phyloP scores from a whole-genome alignment of 1,140 invertebrate genomes.

The Diorhabda elongata region DNA sequence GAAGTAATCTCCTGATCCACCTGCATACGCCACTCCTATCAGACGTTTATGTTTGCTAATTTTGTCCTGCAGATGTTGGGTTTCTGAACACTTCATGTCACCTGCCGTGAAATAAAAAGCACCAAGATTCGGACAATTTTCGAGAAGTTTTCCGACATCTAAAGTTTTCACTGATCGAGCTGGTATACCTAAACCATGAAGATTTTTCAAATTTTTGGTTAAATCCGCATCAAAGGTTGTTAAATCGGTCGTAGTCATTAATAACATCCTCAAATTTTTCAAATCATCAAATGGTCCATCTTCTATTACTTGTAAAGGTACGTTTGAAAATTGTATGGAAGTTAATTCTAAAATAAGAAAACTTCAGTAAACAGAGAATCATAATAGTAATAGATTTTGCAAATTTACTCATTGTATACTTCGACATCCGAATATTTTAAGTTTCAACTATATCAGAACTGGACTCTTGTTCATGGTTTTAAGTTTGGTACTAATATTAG shows the following conservation, averaged over 20 bases:
- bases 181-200: background rate
- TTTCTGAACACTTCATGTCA: background rate
- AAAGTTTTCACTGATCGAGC: background rate
- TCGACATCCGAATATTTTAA: no score
- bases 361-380: no score
- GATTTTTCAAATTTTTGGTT: background rate
- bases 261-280: background rate
- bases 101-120: background rate
- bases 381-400: no score
- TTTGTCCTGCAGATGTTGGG: background rate
- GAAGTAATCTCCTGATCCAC: background rate
- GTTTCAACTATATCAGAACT: no score
- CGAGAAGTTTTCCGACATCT: background rate
- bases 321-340: background rate
- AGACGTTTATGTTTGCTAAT: background rate
- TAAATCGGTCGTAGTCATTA: background rate
- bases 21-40: background rate
- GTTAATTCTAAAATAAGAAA: background rate
- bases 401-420: no score
- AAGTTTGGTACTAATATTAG: no score
- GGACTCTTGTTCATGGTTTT: no score
- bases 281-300: background rate
- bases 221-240: background rate
- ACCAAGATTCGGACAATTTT: background rate
- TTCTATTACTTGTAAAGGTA: background rate